These are phyloP conservation scores for Symphodus melops DNA, from an alignment of 2,113 vertebrate genomes.

Conservation along the genomic window DNA sequence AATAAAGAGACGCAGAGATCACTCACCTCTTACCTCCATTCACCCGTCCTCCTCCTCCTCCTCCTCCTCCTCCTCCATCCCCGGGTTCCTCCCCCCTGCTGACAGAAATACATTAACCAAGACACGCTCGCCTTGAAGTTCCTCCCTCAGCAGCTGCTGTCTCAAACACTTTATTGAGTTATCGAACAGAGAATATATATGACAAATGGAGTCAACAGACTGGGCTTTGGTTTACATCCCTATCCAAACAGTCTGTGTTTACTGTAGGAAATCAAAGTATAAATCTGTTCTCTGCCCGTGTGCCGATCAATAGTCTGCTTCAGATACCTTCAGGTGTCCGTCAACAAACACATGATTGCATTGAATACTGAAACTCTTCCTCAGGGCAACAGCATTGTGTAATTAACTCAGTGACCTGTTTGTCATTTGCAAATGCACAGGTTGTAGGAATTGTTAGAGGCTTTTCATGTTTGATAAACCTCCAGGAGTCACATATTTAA, in stretches of 20 bases:
- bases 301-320: constrained; percentile 67
- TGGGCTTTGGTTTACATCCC: constrained; percentile 76
- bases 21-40: constrained; percentile 54
- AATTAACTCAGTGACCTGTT: constrained; percentile 22
- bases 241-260: constrained; percentile 74
- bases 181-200: constrained; percentile 80
- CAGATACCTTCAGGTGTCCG: constrained; percentile 65
- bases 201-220: constrained; percentile 80
- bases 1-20: constrained; percentile 31
- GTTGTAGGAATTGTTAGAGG: background rate
- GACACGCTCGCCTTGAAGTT: constrained; percentile 74
- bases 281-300: constrained; percentile 71
- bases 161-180: constrained; percentile 81
- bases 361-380: constrained; percentile 18
- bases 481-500: background rate
- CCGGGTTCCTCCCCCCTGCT: constrained; percentile 55
- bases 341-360: constrained; percentile 55
- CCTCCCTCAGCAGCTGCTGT: constrained; percentile 76
- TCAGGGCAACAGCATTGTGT: constrained; percentile 33
- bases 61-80: constrained; percentile 50
- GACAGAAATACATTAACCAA: constrained; percentile 79
- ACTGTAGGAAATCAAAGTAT: constrained; percentile 75
- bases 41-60: constrained; percentile 48
- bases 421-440: constrained; percentile 27
- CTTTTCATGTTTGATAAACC: constrained; percentile 1